Percentiles rank a stretch among this genome's conserved stretches.
Conservation (phyloP, 2,888 invertebrate species). For the Ptychoptera contaminata region DNA sequence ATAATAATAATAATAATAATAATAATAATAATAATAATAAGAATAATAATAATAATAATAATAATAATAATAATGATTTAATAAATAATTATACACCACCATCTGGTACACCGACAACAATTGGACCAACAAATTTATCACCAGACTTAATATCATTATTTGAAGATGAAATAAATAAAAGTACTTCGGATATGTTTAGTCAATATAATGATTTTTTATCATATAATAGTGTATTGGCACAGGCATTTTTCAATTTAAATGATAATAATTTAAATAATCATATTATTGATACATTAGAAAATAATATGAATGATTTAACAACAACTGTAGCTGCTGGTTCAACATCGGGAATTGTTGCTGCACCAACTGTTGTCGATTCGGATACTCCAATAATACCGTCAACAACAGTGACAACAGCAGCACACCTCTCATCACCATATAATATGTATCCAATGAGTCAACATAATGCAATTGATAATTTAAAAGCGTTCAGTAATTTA, state of each 20-base stretch:
- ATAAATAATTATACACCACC: too few species aligned
- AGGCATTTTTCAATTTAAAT: constrained; percentile 15
- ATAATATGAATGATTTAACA: not conserved
- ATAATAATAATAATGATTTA: too few species aligned
- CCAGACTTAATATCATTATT: constrained; percentile 17
- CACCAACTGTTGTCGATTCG: too few species aligned
- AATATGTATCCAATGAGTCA: constrained; percentile 11
- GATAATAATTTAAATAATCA: constrained; percentile 13
- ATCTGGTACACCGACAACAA: not conserved
- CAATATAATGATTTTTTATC: constrained; percentile 14
- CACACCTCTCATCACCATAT: not conserved
- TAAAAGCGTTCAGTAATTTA: constrained; percentile 35
- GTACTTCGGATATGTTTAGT: constrained; percentile 10
- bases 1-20: not conserved
- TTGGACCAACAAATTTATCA: constrained; percentile 8
- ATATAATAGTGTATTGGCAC: constrained; percentile 14
- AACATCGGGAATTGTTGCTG: too few species aligned
- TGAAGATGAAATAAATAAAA: constrained; percentile 14
- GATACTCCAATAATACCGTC: too few species aligned
- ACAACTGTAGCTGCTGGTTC: not conserved
- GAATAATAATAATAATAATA: not conserved
- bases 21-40: too few species aligned
- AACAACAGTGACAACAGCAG: constrained; percentile 5
- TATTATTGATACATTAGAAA: constrained; percentile 8
- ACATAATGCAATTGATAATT: constrained; percentile 34